Base-by-base conservation (phyloP, 2,113 vertebrate species). In the Ictalurus punctatus region DNA sequence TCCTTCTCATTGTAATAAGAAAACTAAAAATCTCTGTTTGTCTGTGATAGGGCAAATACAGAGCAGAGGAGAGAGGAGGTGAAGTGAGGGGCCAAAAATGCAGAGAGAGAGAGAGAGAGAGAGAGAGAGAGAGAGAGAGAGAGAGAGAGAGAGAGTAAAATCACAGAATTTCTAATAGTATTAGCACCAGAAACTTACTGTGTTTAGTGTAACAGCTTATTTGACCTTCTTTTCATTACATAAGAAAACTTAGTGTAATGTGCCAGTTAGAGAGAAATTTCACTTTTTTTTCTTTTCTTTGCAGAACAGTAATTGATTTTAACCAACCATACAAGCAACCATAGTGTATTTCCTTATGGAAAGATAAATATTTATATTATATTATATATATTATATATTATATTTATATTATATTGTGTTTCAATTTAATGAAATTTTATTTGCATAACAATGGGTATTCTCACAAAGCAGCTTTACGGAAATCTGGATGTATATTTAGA, bases 1-100 rank as follows among this genome's bases (percentile, higher is more conserved):
- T 61, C 58, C 58, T 83, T 83, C 63, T 44, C 81, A 63, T 34
- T 83, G 10, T 25, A 58, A 83, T 63, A 83, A 83, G 16, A 83
- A 63, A 83, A 83, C 30, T 44, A 12, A 63, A 40, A 63, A 63
- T 83, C 23, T 63, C 81, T 44, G 81, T 63, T 83, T 40, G 58
- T 21, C 16, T 63, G 34, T 44, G 58, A 83, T 40, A 83, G 58
- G 21, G 34, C 58, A 63, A 83, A 83, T 61, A 63, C 34, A 27
- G 34, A 83, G 58, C 34, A 81, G 30, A 82, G 8, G 30, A 82
- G 17, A 59, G 56, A 82, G 30, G 23, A 82, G 54, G 56, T 34
- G n/a, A 37, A 82, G 40, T 83, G 10, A 83, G 23, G 54, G 54
- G 16, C 9, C 54, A 56, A 0, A 58, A 2, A 76, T 0, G 12